phyloP scores from a whole-genome alignment of 2,797 vertebrate species.

The Hirundo rustica region DNA sequence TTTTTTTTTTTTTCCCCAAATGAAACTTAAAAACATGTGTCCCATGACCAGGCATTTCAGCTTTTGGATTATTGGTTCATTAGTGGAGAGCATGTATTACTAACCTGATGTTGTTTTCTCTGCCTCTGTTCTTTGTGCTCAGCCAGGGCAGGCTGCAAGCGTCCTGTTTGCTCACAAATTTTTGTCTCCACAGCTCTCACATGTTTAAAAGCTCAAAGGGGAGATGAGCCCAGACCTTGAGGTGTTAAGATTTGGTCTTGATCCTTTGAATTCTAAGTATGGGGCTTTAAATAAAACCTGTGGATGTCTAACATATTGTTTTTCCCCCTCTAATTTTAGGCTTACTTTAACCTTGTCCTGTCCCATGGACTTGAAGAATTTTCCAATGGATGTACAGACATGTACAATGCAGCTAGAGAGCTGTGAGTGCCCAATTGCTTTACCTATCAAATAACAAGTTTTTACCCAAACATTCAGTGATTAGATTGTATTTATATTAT shows the following conservation, averaged over 20 bases:
- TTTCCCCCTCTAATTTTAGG: slow-evolving; percentile 66
- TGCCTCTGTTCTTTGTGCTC: neutral
- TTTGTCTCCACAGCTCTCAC: neutral
- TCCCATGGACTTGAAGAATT: slow-evolving; percentile 99
- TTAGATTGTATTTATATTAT: neutral
- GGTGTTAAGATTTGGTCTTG: neutral
- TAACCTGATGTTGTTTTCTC: neutral
- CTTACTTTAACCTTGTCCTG: slow-evolving; percentile 96
- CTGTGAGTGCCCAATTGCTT: slow-evolving; percentile 80
- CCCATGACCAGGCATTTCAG: neutral
- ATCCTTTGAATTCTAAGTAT: neutral
- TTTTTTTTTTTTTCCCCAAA: neutral
- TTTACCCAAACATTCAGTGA: neutral
- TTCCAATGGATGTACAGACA: slow-evolving; percentile 99
- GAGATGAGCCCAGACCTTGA: neutral
- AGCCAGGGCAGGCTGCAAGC: accelerated
- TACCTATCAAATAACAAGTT: neutral
- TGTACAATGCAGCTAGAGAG: slow-evolving; percentile 99
- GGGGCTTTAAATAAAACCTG: neutral
- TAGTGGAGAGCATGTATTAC: neutral
- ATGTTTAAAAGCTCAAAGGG: neutral
- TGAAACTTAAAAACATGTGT: neutral
- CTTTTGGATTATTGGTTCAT: neutral
- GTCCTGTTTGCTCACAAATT: neutral
- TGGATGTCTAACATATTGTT: neutral